Percentiles rank a stretch among this genome's conserved stretches.
Conservation (phyloP, 2,888 invertebrate genomes). For the Creontiades dilutus region DNA sequence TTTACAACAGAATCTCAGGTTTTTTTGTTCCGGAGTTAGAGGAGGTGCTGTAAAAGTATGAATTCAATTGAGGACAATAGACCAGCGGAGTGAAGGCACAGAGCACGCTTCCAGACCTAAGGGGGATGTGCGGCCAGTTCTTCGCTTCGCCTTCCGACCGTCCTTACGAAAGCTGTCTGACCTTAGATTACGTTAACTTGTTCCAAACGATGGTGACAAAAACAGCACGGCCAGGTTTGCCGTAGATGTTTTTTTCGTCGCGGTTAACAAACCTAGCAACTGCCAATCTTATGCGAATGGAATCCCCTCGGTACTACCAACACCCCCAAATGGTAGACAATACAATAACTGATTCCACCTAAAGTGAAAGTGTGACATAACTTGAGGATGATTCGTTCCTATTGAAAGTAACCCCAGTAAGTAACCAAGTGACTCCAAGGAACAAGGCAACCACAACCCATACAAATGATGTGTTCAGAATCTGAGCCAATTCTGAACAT, state of each 20-base stretch:
- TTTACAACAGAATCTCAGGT: conserved; percentile 38
- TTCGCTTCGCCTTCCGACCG: conserved; percentile 15
- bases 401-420: too few species aligned
- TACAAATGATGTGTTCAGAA: too few species aligned
- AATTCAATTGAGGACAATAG: conserved; percentile 47
- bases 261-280: not conserved
- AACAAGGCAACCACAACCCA: too few species aligned
- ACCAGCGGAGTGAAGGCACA: not conserved
- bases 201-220: not conserved
- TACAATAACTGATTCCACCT: too few species aligned
- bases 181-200: conserved; percentile 2
- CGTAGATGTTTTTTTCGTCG: not conserved
- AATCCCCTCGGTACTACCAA: too few species aligned
- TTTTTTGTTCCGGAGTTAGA: conserved; percentile 44
- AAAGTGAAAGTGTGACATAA: too few species aligned
- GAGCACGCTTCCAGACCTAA: not conserved
- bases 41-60: conserved; percentile 8
- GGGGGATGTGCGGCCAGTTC: not conserved
- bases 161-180: not conserved
- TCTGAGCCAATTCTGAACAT: too few species aligned
- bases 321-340: too few species aligned
- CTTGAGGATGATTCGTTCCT: too few species aligned
- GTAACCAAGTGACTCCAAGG: too few species aligned
- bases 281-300: not conserved
- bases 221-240: not conserved